A percentile compares a stretch with the other conserved stretches of the same genome.
phyloP scores from a whole-genome alignment of 2,113 vertebrate species.

The Peromyscus californicus region DNA sequence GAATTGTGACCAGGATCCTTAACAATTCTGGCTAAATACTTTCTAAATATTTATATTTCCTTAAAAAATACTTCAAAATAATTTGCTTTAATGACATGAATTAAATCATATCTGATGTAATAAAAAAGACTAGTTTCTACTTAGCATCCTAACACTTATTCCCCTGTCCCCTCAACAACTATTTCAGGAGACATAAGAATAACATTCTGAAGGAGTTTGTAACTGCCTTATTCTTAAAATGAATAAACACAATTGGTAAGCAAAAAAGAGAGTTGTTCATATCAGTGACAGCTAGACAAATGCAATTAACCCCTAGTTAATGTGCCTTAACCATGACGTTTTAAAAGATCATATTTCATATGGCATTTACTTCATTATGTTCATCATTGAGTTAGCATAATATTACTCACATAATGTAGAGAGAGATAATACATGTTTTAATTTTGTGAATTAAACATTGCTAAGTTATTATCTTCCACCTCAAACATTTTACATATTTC shows the following conservation, averaged over 20 bases:
- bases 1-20: not conserved
- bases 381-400: not conserved
- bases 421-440: not conserved
- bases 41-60: slow-evolving; percentile 5
- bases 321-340: not conserved
- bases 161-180: not conserved
- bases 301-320: not conserved
- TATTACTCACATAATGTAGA: not conserved
- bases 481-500: not conserved
- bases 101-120: not conserved
- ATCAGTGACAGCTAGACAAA: not conserved
- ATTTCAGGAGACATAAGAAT: not conserved
- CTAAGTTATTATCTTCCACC: not conserved
- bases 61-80: not conserved
- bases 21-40: not conserved
- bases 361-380: not conserved
- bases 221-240: not conserved
- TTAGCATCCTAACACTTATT: not conserved
- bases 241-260: not conserved
- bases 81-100: not conserved
- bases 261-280: not conserved
- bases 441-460: not conserved
- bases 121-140: not conserved
- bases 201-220: not conserved
- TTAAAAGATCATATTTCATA: not conserved